phyloP scores from a whole-genome alignment of 2,888 invertebrate genomes.

The Helobdella robusta region DNA sequence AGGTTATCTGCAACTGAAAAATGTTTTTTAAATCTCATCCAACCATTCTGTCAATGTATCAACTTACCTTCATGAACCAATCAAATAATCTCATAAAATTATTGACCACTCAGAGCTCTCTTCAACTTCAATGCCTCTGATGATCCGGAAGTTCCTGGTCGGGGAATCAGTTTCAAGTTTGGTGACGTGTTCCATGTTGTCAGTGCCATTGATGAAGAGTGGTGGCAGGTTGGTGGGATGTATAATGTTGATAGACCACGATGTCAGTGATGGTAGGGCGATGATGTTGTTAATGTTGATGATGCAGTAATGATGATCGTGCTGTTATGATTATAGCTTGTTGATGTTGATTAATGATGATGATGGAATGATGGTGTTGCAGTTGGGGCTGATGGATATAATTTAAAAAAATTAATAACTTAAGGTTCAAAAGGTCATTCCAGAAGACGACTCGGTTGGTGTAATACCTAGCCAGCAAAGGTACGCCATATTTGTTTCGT shows the following conservation, averaged over 20 bases:
- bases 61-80: no score
- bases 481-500: constrained; percentile 36
- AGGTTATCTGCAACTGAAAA: no score
- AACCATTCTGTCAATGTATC: no score
- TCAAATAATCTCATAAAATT: no score
- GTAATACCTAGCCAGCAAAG: constrained; percentile 80
- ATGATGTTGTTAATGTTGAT: neutral
- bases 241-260: no score
- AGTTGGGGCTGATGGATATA: neutral
- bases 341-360: neutral
- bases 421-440: constrained; percentile 54
- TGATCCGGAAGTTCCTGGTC: constrained; percentile 90
- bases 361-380: neutral
- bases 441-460: constrained; percentile 67
- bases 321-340: neutral
- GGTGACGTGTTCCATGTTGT: constrained; percentile 97
- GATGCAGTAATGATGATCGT: neutral
- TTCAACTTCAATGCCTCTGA: constrained; percentile 96
- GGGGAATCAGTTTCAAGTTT: constrained; percentile 87
- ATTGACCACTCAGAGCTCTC: constrained; percentile 67
- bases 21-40: no score
- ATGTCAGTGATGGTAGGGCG: neutral
- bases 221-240: constrained; percentile 75
- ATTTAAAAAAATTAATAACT: neutral
- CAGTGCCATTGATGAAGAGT: constrained; percentile 96